Evolutionary conservation across 1,140 invertebrate genomes (phyloP).

Genomic region (Cydia splendana): DNA sequence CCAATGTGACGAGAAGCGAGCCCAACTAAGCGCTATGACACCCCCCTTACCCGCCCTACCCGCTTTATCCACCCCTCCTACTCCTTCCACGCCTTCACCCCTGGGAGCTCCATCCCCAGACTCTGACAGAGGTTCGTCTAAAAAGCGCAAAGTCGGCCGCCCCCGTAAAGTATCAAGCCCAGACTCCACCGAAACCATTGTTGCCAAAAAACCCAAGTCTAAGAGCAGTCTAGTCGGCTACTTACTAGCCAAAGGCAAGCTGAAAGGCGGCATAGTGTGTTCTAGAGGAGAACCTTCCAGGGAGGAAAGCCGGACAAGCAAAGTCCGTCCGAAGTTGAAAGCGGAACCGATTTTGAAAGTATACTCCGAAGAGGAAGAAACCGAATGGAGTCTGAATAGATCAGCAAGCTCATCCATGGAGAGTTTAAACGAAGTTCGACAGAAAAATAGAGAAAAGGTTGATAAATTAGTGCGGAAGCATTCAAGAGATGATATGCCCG

Average conservation of each 20-base stretch:
- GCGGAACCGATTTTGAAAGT: slow-evolving; percentile 84
- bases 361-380: slow-evolving; percentile 80
- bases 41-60: slow-evolving; percentile 59
- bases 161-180: slow-evolving; percentile 87
- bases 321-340: slow-evolving; percentile 85
- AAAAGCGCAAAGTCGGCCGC: slow-evolving; percentile 91
- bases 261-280: slow-evolving; percentile 80
- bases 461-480: slow-evolving; percentile 73
- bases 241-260: slow-evolving; percentile 82
- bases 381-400: slow-evolving; percentile 68
- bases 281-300: slow-evolving; percentile 78
- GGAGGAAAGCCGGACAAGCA: slow-evolving; percentile 76
- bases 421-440: slow-evolving; percentile 74
- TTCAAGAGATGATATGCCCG: slow-evolving; percentile 70
- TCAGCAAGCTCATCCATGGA: slow-evolving; percentile 78
- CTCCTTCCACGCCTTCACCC: slow-evolving; percentile 57
- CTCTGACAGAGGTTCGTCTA: slow-evolving; percentile 81
- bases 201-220: slow-evolving; percentile 88
- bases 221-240: slow-evolving; percentile 84
- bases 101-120: slow-evolving; percentile 62
- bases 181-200: slow-evolving; percentile 87
- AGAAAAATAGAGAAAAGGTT: slow-evolving; percentile 76
- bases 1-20: slow-evolving; percentile 91
- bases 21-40: slow-evolving; percentile 87
- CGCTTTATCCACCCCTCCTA: slow-evolving; percentile 54